These are phyloP conservation scores for Microplitis mediator DNA, from an alignment of 1,140 invertebrate species.

Conservation along the genomic window DNA sequence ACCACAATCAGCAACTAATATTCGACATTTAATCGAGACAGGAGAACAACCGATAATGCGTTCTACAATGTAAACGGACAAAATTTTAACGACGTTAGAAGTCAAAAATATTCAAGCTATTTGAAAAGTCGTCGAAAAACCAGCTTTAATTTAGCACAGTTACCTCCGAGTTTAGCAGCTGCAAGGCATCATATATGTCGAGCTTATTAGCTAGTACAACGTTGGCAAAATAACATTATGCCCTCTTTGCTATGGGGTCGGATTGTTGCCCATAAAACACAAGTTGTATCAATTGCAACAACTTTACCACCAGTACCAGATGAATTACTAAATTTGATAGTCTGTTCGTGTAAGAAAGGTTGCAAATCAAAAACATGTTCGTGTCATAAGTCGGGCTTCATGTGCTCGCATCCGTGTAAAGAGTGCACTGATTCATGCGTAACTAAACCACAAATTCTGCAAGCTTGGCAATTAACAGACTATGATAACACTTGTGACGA, in stretches of 20 bases:
- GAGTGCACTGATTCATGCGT: neutral
- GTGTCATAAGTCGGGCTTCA: neutral
- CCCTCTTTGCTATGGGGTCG: neutral
- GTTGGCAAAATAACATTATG: neutral
- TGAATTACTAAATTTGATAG: neutral
- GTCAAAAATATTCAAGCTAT: neutral
- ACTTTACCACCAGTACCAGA: neutral
- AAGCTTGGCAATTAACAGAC: neutral
- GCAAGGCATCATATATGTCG: neutral
- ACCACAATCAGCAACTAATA: too few species aligned
- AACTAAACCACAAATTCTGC: neutral
- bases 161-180: neutral
- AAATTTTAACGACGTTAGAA: neutral
- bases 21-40: too few species aligned
- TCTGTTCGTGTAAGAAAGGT: neutral
- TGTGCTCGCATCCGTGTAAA: neutral
- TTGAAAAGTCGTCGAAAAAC: neutral
- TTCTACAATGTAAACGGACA: neutral
- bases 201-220: neutral
- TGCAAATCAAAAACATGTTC: neutral
- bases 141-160: neutral
- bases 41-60: too few species aligned
- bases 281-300: neutral
- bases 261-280: neutral
- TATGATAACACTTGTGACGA: neutral